A percentile compares a stretch with the other conserved stretches of the same genome.
Conservation (phyloP, 2,797 vertebrate species). For the Liparis tanakae region DNA sequence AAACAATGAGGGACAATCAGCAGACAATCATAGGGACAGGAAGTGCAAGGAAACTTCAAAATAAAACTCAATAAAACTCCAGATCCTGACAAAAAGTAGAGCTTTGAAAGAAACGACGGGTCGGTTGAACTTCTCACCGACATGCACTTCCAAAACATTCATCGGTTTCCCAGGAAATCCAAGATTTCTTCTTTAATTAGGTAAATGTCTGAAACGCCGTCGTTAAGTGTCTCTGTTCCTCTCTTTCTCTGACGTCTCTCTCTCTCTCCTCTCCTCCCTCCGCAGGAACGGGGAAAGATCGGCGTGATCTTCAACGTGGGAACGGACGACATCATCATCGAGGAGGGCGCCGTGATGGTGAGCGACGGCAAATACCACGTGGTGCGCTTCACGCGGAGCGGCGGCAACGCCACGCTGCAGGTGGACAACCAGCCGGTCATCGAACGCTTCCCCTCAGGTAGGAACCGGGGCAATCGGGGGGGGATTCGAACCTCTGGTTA, state of each 20-base stretch:
- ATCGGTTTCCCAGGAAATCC: neutral
- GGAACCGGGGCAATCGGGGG: constrained; percentile 35
- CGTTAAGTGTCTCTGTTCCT: neutral
- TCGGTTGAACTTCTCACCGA: neutral
- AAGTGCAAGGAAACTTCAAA: too few relatives aligned
- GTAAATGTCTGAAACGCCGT: neutral
- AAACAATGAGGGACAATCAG: too few relatives aligned
- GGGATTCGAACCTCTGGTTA: neutral
- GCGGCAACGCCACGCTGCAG: constrained; percentile 93
- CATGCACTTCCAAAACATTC: neutral
- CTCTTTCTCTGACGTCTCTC: neutral
- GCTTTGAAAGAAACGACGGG: neutral
- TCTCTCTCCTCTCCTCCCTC: constrained; percentile 2
- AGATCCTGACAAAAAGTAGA: neutral
- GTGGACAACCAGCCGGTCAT: constrained; percentile 96
- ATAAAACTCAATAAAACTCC: too few relatives aligned
- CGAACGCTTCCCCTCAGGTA: constrained; percentile 94
- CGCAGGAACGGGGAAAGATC: constrained; percentile 89
- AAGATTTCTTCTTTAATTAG: neutral
- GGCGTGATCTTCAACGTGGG: constrained; percentile 97
- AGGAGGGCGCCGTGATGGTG: constrained; percentile 91
- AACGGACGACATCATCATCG: constrained; percentile 93
- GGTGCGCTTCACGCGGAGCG: constrained; percentile 93
- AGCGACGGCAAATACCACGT: constrained; percentile 96
- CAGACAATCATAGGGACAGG: too few relatives aligned